Conservation (phyloP, 2,797 vertebrate species). For the Falco novaeseelandiae region DNA sequence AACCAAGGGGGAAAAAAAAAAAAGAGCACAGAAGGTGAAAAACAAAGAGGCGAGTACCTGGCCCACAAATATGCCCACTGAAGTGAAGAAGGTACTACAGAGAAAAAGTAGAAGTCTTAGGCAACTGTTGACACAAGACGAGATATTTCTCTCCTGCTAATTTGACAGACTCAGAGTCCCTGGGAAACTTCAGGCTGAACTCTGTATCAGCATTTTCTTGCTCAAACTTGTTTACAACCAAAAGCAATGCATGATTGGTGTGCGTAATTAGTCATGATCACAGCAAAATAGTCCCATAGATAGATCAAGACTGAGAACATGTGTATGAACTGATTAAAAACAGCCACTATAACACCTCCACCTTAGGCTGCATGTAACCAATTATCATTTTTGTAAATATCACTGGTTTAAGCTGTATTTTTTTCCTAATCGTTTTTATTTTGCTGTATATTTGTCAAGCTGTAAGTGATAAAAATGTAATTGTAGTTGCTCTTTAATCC, state of each 20-base stretch:
- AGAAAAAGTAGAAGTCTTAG: not conserved
- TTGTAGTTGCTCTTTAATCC: slow-evolving; percentile 26
- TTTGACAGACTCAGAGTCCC: not conserved
- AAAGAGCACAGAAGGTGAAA: not conserved
- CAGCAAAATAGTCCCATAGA: not conserved
- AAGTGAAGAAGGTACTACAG: not conserved
- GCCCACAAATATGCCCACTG: not conserved
- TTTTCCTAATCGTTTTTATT: slow-evolving; percentile 1
- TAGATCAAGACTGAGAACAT: not conserved
- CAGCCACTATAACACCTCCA: not conserved
- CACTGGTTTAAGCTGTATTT: slow-evolving; percentile 7
- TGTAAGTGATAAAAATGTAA: not conserved
- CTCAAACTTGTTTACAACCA: not conserved
- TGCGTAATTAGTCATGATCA: not conserved
- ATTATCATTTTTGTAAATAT: slow-evolving; percentile 4
- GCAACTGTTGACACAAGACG: not conserved
- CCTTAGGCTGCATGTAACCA: slow-evolving; percentile 9
- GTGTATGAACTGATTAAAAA: not conserved
- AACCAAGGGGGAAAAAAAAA: not conserved
- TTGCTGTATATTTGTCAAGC: not conserved
- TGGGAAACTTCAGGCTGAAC: not conserved
- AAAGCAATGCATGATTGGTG: not conserved
- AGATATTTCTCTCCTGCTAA: not conserved
- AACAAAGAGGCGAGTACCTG: not conserved
- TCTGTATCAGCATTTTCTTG: not conserved